These are phyloP conservation scores for Hirtodrosophila cameraria DNA, from an alignment of 2,888 invertebrate genomes.

Conservation along the genomic window DNA sequence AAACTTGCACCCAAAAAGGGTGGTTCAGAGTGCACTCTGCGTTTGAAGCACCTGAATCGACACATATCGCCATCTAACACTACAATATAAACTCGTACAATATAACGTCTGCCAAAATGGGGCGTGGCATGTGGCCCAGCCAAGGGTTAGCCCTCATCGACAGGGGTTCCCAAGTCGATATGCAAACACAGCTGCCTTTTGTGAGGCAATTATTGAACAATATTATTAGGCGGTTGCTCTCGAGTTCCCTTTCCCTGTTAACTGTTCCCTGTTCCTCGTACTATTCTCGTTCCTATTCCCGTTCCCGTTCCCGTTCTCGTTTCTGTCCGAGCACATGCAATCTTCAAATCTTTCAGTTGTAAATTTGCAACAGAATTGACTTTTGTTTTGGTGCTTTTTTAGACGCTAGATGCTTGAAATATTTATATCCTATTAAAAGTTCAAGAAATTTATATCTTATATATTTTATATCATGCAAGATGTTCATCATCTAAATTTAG, in stretches of 20 bases:
- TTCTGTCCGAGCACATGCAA: no score
- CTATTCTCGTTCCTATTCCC: not conserved
- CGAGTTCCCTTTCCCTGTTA: not conserved
- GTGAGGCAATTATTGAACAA: conserved; percentile 59
- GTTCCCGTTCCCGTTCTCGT: not conserved
- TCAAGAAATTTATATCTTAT: no score
- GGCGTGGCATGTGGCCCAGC: conserved; percentile 47
- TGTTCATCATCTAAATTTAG: no score
- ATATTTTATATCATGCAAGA: no score
- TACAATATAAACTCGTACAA: not conserved
- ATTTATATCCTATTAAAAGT: no score
- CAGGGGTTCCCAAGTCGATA: conserved; percentile 33
- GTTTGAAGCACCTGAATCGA: conserved; percentile 62
- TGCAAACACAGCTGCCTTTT: conserved; percentile 74
- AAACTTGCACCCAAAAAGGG: conserved; percentile 34
- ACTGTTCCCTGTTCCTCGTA: not conserved
- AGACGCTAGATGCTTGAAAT: no score
- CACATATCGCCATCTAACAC: conserved; percentile 28
- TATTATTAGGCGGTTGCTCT: conserved; percentile 50
- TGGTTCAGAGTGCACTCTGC: conserved; percentile 51
- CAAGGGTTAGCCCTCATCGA: conserved; percentile 32
- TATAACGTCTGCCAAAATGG: conserved; percentile 19
- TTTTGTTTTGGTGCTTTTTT: no score
- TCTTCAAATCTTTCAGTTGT: not conserved
- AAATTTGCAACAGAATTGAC: no score